Base-by-base conservation (phyloP, 64 coral and sea anemone genomes). In the Actinia tenebrosa region DNA sequence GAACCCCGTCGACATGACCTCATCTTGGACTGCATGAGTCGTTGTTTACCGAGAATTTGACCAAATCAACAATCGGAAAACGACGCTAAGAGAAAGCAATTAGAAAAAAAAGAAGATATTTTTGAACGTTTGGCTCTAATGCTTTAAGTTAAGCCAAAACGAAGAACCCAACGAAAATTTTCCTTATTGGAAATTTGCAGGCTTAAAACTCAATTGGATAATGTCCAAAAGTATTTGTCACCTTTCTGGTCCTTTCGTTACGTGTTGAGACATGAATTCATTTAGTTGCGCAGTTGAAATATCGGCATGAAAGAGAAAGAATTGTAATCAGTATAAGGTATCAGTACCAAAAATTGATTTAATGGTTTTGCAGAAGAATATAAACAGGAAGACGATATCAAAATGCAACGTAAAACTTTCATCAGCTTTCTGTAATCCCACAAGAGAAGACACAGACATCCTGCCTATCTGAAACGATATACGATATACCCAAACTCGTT, bases 391-490 rank as follows among this genome's bases (percentile, higher is more conserved):
- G 69, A 11, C 9, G 8, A 14, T 13, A 14, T 72, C 23, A 42
- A 71, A 71, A 71, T 10, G 30, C 23, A 22, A 25, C 42, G 43
- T 2, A 26, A 7, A 75, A 42, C 69, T 42, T 42, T 75, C 69
- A 75, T 75, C 69, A 42, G 26, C 22, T 42, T 43, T 75, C 19
- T 66, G 47, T 50, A n/a, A 66, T n/a, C n/a, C n/a, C 56, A 11
- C 56, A 58, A 58, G 56, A 58, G 15, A 10, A 58, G 56, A 11
- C 56, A 10, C 69, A 75, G n/a, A 75, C 69, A 75, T 75, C 69
- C 69, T 75, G 69, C 69, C 25, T 75, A n/a, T 75, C 69, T 75
- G 69, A 75, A 75, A 15, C 69, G 69, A 75, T 42, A 75, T 10
- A 1, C 25, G 69, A 75, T 30, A 75, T 23, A 9, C 19, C 22